A percentile compares a stretch with the other conserved stretches of the same genome.
Evolutionary conservation across 2,113 vertebrate genomes (phyloP).

Genomic region (Bombycilla garrulus): DNA sequence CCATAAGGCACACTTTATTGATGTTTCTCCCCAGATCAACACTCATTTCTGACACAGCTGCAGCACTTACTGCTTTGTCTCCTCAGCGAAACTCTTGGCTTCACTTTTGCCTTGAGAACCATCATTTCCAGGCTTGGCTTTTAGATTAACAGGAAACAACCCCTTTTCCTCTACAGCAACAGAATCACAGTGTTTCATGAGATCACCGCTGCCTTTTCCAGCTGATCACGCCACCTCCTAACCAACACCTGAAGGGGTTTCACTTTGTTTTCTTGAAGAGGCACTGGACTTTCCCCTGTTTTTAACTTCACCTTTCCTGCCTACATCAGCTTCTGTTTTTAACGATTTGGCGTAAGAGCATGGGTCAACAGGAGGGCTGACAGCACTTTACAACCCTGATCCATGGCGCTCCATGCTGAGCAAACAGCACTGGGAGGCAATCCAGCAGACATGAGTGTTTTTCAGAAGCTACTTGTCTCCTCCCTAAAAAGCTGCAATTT

Average conservation of each 20-base stretch:
- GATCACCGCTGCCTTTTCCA: neutral
- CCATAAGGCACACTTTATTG: neutral
- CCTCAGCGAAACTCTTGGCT: neutral
- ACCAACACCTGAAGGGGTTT: neutral
- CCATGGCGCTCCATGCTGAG: neutral
- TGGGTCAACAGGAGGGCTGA: neutral
- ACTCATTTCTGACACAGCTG: neutral
- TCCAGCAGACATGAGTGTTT: neutral
- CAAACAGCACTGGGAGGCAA: neutral
- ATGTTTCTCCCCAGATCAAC: neutral
- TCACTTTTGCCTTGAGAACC: neutral
- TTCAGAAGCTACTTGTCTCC: neutral
- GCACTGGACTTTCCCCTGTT: neutral
- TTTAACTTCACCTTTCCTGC: neutral
- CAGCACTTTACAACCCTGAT: neutral
- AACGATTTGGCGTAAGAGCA: neutral
- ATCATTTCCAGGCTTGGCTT: neutral
- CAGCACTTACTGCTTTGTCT: neutral
- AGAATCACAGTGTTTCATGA: neutral
- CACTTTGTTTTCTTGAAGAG: neutral
- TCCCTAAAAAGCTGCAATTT: neutral
- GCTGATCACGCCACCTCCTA: fast-evolving
- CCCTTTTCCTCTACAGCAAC: neutral
- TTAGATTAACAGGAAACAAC: neutral
- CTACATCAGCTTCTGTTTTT: neutral